These are phyloP conservation scores for Cichlasoma orientale DNA, from an alignment of 2,797 vertebrate genomes.

Conservation along the genomic window DNA sequence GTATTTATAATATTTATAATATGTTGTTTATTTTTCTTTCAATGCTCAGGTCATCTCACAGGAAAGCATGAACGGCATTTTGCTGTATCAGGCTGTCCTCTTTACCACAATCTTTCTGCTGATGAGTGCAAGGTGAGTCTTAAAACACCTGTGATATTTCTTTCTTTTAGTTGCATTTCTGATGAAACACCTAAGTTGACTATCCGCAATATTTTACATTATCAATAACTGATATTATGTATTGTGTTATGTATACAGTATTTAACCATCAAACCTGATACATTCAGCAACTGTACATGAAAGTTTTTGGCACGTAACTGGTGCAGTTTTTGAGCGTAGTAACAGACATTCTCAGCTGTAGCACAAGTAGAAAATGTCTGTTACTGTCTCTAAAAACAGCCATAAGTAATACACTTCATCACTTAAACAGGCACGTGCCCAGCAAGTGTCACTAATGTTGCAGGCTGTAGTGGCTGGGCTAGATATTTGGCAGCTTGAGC, in stretches of 20 bases:
- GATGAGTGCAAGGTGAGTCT: slow-evolving; percentile 94
- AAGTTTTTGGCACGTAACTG: not conserved
- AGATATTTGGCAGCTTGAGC: not conserved
- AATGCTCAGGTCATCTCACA: slow-evolving; percentile 89
- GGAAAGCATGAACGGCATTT: slow-evolving; percentile 98
- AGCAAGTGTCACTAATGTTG: not conserved
- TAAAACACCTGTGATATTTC: not conserved
- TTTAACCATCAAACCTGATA: not conserved
- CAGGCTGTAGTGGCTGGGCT: not conserved
- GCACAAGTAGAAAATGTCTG: not conserved
- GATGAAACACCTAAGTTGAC: not conserved
- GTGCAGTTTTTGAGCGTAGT: not conserved
- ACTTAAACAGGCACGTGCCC: not conserved
- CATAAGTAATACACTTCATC: not conserved
- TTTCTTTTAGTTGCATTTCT: not conserved
- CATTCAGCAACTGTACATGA: not conserved
- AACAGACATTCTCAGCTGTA: not conserved
- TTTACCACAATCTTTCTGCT: slow-evolving; percentile 97
- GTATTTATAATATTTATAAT: not conserved
- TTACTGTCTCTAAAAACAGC: not conserved
- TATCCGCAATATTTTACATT: not conserved
- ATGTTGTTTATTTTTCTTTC: not conserved
- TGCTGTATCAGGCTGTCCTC: slow-evolving; percentile 95
- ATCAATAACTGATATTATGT: not conserved
- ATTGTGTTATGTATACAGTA: not conserved